Evolutionary conservation across 2,113 vertebrate genomes (phyloP).

Genomic region (Edolisoma coerulescens): DNA sequence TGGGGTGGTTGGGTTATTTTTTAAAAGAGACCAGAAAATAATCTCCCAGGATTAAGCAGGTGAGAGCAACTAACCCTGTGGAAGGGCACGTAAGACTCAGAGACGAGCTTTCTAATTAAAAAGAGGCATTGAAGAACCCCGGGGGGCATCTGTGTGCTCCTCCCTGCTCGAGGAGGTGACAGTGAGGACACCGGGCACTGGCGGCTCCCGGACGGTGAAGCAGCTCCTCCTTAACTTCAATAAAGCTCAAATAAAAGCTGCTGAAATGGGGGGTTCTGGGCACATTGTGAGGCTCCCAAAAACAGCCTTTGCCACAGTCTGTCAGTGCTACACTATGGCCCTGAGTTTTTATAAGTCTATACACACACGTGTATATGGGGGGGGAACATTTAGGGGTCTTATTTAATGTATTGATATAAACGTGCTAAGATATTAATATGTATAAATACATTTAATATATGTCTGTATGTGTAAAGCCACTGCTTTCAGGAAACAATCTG

Average conservation of each 20-base stretch:
- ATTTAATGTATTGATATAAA: neutral
- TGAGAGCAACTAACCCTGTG: neutral
- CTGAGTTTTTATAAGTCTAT: neutral
- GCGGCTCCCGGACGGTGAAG: accelerated
- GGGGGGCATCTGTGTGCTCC: neutral
- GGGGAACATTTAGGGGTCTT: neutral
- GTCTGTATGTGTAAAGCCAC: neutral
- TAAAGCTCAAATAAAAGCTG: neutral
- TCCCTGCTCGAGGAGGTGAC: neutral
- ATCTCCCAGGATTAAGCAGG: constrained; percentile 24
- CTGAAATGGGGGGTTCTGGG: neutral
- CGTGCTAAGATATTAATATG: no score
- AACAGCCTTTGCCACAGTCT: neutral
- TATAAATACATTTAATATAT: neutral
- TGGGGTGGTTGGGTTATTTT: neutral
- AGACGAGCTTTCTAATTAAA: neutral
- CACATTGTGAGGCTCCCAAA: neutral
- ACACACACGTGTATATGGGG: accelerated
- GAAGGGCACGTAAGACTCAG: neutral
- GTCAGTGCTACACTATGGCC: neutral
- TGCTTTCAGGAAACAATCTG: neutral
- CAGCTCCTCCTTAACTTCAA: neutral
- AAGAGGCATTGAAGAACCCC: neutral
- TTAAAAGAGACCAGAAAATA: neutral
- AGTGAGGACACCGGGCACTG: neutral